Conservation (phyloP, 2,113 vertebrate species). For the Macquaria ambigua region DNA sequence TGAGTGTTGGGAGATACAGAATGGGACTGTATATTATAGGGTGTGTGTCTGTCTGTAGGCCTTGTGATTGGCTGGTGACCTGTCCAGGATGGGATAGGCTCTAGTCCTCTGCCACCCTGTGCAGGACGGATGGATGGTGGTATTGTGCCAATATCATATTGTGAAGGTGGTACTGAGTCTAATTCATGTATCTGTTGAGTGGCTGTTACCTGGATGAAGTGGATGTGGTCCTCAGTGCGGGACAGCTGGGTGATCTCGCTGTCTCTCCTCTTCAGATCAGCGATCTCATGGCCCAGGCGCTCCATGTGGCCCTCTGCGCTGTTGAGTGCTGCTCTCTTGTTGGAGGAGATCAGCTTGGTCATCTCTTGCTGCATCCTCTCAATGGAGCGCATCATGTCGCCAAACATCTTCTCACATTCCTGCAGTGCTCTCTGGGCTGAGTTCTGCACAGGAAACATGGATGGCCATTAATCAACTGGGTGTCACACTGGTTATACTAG, state of each 20-base stretch:
- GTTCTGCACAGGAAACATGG: constrained; percentile 64
- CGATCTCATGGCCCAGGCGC: constrained; percentile 84
- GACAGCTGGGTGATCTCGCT: constrained; percentile 85
- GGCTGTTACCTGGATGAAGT: constrained; percentile 85
- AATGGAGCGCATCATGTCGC: constrained; percentile 86
- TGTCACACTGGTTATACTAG: constrained; percentile 41
- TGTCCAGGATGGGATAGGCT: background rate
- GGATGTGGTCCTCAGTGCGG: constrained; percentile 87
- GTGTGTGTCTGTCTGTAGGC: background rate
- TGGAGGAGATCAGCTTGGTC: constrained; percentile 84
- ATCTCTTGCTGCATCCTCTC: constrained; percentile 88
- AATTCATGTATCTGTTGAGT: background rate
- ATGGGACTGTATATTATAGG: background rate
- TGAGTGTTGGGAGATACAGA: background rate
- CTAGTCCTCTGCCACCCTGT: background rate
- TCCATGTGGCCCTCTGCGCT: constrained; percentile 86
- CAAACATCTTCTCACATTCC: constrained; percentile 86
- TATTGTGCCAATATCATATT: background rate
- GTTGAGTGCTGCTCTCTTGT: constrained; percentile 84
- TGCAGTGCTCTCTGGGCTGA: constrained; percentile 85
- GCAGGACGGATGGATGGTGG: background rate
- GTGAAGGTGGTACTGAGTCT: background rate
- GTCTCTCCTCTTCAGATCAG: constrained; percentile 86
- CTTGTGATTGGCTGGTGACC: background rate
- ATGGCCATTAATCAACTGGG: constrained; percentile 19